phyloP scores from a whole-genome alignment of 2,113 vertebrate genomes.

The Brevimyrus niger region DNA sequence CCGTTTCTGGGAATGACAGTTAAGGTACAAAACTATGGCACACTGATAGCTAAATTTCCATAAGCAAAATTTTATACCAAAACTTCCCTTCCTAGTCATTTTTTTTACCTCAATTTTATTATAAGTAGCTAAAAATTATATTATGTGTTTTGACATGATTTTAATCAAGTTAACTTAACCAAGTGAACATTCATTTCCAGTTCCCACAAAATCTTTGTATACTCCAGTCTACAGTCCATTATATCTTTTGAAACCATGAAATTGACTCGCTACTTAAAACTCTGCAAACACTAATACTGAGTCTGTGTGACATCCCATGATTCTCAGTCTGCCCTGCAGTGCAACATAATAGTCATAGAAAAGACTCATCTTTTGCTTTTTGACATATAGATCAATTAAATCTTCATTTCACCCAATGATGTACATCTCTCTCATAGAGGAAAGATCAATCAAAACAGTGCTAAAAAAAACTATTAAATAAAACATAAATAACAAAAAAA shows the following conservation, averaged over 20 bases:
- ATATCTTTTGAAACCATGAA: background rate
- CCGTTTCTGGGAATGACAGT: background rate
- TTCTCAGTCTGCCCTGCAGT: background rate
- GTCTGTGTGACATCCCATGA: background rate
- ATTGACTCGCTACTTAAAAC: background rate
- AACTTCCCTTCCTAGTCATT: background rate
- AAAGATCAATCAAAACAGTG: background rate
- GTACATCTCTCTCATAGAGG: background rate
- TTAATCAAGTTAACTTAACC: background rate
- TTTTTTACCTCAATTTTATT: background rate
- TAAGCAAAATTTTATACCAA: background rate
- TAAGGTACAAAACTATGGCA: background rate
- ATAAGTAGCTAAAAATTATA: background rate
- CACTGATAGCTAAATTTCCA: background rate
- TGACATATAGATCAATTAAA: background rate
- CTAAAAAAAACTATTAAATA: background rate
- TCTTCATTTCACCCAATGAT: background rate
- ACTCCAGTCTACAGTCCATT: background rate
- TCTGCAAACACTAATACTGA: background rate
- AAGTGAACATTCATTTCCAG: background rate
- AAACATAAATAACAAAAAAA: background rate
- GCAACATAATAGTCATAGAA: background rate
- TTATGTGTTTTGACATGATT: background rate
- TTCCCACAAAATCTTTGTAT: background rate
- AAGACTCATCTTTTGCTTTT: background rate